phyloP scores from a whole-genome alignment of 1,140 invertebrate genomes.

The Heliconius hewitsoni region DNA sequence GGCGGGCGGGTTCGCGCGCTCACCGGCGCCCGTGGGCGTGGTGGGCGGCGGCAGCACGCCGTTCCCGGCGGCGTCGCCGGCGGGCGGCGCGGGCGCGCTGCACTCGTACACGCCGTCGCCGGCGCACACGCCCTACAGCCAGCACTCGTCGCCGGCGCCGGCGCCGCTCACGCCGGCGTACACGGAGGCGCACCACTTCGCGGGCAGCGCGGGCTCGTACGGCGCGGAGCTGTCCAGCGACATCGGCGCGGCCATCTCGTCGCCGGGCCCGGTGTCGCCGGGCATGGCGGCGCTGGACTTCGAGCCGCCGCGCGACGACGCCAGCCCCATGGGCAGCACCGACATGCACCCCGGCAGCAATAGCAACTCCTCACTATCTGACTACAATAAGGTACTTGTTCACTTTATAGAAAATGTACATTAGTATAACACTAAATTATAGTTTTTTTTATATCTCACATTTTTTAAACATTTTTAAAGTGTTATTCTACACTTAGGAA shows the following conservation, averaged over 20 bases:
- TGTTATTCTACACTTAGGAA: too few species aligned
- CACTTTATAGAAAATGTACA: too few species aligned
- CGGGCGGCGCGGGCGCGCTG: constrained; percentile 58
- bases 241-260: constrained; percentile 89
- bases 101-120: constrained; percentile 77
- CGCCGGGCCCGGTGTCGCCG: constrained; percentile 85
- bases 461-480: too few species aligned
- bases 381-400: constrained; percentile 63
- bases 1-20: constrained; percentile 39
- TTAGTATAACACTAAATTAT: too few species aligned
- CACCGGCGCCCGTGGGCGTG: constrained; percentile 45
- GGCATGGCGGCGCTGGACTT: constrained; percentile 88
- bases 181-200: constrained; percentile 55
- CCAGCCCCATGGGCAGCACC: constrained; percentile 65
- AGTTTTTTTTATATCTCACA: too few species aligned
- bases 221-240: constrained; percentile 89
- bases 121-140: constrained; percentile 73
- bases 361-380: constrained; percentile 67
- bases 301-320: constrained; percentile 84
- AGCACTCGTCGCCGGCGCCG: constrained; percentile 71
- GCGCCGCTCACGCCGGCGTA: constrained; percentile 56
- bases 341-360: constrained; percentile 67
- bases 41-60: constrained; percentile 50
- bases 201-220: constrained; percentile 75
- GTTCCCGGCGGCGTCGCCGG: constrained; percentile 68